Evolutionary conservation across 2,888 invertebrate species (phyloP).

Genomic region (Athalia circularis): DNA sequence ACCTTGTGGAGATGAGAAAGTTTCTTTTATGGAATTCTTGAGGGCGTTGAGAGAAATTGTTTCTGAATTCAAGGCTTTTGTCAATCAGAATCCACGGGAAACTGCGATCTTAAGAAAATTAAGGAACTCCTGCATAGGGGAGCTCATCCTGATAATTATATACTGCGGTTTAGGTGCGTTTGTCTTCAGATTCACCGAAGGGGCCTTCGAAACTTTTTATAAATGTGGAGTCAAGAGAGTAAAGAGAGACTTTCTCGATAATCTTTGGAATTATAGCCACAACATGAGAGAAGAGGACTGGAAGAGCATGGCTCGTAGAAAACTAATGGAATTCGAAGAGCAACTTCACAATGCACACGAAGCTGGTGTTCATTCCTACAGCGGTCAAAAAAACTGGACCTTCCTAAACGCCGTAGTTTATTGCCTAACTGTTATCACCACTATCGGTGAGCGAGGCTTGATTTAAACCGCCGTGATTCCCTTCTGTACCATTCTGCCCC

Average conservation of each 20-base stretch:
- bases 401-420: constrained; percentile 92
- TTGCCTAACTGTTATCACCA: constrained; percentile 90
- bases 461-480: too few relatives aligned
- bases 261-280: constrained; percentile 88
- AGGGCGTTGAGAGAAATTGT: constrained; percentile 58
- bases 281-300: constrained; percentile 91
- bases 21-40: constrained; percentile 62
- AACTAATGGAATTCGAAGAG: constrained; percentile 89
- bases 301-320: constrained; percentile 89
- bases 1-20: constrained; percentile 61
- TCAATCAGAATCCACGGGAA: constrained; percentile 77
- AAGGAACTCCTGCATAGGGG: constrained; percentile 82
- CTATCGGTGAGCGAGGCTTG: constrained; percentile 84
- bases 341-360: constrained; percentile 90
- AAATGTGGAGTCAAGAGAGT: constrained; percentile 92
- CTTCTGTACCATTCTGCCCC: too few relatives aligned
- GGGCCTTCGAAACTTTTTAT: constrained; percentile 89
- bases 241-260: constrained; percentile 89
- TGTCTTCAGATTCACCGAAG: constrained; percentile 88
- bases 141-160: constrained; percentile 82
- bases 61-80: constrained; percentile 75
- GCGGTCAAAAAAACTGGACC: constrained; percentile 90
- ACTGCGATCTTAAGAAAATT: constrained; percentile 76
- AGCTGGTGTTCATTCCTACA: constrained; percentile 88
- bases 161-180: constrained; percentile 88